Evolutionary conservation across 1,140 invertebrate genomes (phyloP), one percentile per base, ranked within the genome.

Genomic region (Orius laevigatus): DNA sequence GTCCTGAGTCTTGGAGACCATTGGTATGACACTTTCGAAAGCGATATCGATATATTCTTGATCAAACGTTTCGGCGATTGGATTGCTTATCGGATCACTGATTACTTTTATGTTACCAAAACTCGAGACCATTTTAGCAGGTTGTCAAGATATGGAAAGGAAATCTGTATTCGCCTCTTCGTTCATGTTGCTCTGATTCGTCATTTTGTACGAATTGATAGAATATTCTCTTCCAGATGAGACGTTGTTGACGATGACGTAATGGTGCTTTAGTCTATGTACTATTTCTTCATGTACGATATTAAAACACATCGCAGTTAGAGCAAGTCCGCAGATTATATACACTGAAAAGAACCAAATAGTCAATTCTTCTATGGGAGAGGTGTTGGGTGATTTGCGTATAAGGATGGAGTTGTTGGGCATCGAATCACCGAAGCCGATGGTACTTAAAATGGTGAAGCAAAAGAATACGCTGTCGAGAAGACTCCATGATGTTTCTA

Each of bases 221-320:
- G 46, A 48, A 19, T 72, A 70, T 6, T 55, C 49, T 43, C 62
- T 49, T 14, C 55, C 45, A 46, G 59, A 58, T 15, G 50, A 49
- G 16, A 47, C 32, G 41, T 64, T 48, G 14, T 46, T 46, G 11
- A 46, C 44, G 35, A 40, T 38, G 25, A 48, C 25, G 35, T 53
- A 61, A 43, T 63, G 59, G 56, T 82, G 79, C 55, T 74, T 74
- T n/a, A 84, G 65, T 49, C 79, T 73, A 64, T 84, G 80, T 10
- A 84, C 76, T 42, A 85, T 81, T 63, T 95, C 89, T 60, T 95
- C 90, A 65, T 98, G 91, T 46, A 97, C 80, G 31, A 98, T 81
- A 62, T 94, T 94, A 68, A 95, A 96, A 57, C 90, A 95, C 89
- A 96, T 96, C 20, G 91, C 89, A n/a, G 93, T 90, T 32, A 98